phyloP scores from a whole-genome alignment of 2,113 vertebrate genomes.

The Hyla sarda region DNA sequence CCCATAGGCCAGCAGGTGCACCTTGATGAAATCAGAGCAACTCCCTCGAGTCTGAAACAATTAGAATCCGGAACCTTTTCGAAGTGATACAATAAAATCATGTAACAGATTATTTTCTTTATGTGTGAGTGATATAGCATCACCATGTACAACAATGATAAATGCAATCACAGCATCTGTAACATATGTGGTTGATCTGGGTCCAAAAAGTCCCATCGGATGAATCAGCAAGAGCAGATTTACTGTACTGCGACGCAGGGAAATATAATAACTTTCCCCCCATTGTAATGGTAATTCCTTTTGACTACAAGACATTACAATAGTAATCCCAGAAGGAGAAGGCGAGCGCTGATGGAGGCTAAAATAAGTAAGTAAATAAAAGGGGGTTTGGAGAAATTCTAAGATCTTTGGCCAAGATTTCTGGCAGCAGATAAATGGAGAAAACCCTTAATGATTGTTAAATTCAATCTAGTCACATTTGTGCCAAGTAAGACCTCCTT shows the following conservation, averaged over 20 bases:
- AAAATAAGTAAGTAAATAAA: constrained; percentile 60
- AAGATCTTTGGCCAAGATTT: constrained; percentile 57
- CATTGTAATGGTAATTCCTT: constrained; percentile 36
- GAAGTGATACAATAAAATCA: background rate
- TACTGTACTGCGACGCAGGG: constrained; percentile 33
- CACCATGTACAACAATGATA: constrained; percentile 2
- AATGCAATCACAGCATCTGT: constrained; percentile 33
- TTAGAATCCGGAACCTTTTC: background rate
- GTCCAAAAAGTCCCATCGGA: constrained; percentile 21
- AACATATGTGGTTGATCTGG: constrained; percentile 10
- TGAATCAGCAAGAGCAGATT: constrained; percentile 23
- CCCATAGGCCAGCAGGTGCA: background rate
- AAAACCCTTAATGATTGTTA: constrained; percentile 55
- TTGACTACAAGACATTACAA: constrained; percentile 52
- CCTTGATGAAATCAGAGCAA: background rate
- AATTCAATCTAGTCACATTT: constrained; percentile 49
- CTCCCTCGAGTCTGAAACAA: background rate
- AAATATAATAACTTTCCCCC: constrained; percentile 46
- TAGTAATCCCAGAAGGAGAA: constrained; percentile 44
- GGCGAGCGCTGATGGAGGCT: constrained; percentile 53
- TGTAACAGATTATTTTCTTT: background rate
- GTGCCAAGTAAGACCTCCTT: constrained; percentile 54
- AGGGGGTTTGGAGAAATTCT: constrained; percentile 53
- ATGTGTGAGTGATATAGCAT: background rate
- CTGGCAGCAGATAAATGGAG: constrained; percentile 59